phyloP scores from a whole-genome alignment of 2,113 vertebrate species.

The Poecile atricapillus region DNA sequence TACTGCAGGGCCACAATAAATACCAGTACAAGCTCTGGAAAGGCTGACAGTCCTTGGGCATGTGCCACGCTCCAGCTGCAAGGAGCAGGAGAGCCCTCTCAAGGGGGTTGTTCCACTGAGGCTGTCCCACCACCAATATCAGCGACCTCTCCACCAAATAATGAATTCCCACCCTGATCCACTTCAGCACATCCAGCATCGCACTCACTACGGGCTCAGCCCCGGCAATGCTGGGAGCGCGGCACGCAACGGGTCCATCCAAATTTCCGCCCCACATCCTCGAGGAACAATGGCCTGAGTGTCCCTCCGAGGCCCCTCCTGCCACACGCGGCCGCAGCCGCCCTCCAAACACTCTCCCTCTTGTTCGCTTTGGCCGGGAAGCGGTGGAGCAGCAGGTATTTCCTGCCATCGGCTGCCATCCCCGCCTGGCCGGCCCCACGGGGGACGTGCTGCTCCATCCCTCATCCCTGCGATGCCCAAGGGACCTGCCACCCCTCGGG shows the following conservation, averaged over 20 bases:
- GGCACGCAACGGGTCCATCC: neutral
- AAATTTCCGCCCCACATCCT: neutral
- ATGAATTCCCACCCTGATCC: neutral
- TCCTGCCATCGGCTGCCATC: constrained; percentile 24
- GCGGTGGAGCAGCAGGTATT: constrained; percentile 45
- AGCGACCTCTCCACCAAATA: too few species aligned
- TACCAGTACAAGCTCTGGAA: neutral
- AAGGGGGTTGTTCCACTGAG: neutral
- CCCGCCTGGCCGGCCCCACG: neutral
- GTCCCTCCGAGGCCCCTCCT: constrained; percentile 45
- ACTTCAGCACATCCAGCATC: neutral
- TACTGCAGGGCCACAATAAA: neutral
- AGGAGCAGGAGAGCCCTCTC: neutral
- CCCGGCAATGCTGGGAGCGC: neutral
- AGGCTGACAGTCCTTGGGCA: neutral
- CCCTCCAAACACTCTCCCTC: neutral
- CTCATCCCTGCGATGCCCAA: neutral
- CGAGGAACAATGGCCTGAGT: constrained; percentile 47
- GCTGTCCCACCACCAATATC: neutral
- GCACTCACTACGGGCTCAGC: neutral
- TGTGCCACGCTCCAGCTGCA: neutral
- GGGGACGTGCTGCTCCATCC: neutral
- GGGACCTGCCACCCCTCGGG: neutral
- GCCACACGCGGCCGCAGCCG: neutral
- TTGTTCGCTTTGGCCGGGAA: constrained; percentile 30